Evolutionary conservation across 1,140 invertebrate genomes (phyloP).

Genomic region (Drosophila ficusphila): DNA sequence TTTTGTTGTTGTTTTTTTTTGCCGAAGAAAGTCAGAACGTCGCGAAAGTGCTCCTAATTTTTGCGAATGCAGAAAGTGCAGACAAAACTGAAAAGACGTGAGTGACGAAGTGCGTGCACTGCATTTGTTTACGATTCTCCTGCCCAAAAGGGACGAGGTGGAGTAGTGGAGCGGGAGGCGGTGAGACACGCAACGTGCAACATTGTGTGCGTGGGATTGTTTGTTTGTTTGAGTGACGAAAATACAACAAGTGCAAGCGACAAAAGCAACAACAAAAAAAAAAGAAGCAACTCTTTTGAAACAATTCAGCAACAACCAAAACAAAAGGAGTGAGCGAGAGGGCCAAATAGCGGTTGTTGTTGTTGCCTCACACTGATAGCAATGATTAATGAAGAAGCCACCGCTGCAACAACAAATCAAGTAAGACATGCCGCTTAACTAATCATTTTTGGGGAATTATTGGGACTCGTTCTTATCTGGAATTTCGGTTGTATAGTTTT

Average conservation of each 20-base stretch:
- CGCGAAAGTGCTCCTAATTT: conserved; percentile 39
- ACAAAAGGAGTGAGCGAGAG: not conserved
- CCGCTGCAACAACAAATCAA: conserved; percentile 8
- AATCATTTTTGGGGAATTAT: not conserved
- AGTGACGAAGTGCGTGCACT: conserved; percentile 28
- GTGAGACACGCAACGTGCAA: conserved; percentile 6
- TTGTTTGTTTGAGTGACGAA: conserved; percentile 33
- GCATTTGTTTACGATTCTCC: conserved; percentile 46
- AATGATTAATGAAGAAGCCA: conserved; percentile 21
- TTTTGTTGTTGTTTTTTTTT: too few species aligned
- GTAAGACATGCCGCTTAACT: conserved; percentile 23
- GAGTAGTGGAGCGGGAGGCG: not conserved
- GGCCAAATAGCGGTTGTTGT: not conserved
- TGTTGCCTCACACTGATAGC: conserved; percentile 18
- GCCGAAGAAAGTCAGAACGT: not conserved
- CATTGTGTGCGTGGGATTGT: conserved; percentile 12
- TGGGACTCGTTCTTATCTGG: conserved; percentile 1
- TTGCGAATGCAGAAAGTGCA: conserved; percentile 42
- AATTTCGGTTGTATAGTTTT: not conserved
- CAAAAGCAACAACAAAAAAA: conserved; percentile 9
- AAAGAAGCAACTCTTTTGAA: conserved; percentile 7
- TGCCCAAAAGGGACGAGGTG: not conserved
- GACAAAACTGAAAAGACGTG: conserved; percentile 11
- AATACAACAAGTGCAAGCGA: conserved; percentile 67
- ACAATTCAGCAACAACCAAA: conserved; percentile 15